Percentiles rank a stretch among this genome's conserved stretches.
Conservation (phyloP, 2,888 invertebrate genomes). For the Drosophila mercatorum region DNA sequence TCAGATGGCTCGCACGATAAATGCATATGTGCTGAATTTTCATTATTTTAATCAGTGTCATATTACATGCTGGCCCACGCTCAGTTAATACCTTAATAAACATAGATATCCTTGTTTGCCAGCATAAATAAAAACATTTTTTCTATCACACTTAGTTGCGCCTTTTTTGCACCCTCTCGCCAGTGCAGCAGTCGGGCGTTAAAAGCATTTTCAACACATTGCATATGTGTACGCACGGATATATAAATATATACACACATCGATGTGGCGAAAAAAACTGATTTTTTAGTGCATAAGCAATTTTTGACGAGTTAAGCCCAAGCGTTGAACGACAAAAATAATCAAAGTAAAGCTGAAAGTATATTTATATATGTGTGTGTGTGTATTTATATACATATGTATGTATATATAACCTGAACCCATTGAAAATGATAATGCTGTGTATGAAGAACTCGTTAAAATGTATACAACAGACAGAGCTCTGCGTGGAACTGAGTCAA, state of each 20-base stretch:
- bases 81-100: conserved; percentile 49
- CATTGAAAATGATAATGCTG: not conserved
- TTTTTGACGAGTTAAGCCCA: conserved; percentile 9
- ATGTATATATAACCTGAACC: not conserved
- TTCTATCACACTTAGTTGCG: conserved; percentile 13
- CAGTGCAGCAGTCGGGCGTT: not conserved
- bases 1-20: conserved; percentile 43
- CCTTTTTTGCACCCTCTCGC: not conserved
- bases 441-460: not conserved
- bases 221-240: not conserved
- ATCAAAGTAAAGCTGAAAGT: not conserved
- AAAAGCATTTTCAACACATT: conserved; percentile 16
- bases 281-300: not conserved
- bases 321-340: conserved; percentile 6
- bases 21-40: conserved; percentile 52
- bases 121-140: not conserved
- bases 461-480: not conserved
- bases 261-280: not conserved
- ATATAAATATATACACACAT: not conserved
- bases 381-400: not conserved
- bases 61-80: conserved; percentile 33
- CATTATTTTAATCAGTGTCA: conserved; percentile 55
- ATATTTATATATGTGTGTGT: not conserved
- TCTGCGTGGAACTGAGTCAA: not conserved
- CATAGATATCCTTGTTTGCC: conserved; percentile 7